Conservation (phyloP, 2,797 vertebrate genomes). For the Bovichtus diacanthus region DNA sequence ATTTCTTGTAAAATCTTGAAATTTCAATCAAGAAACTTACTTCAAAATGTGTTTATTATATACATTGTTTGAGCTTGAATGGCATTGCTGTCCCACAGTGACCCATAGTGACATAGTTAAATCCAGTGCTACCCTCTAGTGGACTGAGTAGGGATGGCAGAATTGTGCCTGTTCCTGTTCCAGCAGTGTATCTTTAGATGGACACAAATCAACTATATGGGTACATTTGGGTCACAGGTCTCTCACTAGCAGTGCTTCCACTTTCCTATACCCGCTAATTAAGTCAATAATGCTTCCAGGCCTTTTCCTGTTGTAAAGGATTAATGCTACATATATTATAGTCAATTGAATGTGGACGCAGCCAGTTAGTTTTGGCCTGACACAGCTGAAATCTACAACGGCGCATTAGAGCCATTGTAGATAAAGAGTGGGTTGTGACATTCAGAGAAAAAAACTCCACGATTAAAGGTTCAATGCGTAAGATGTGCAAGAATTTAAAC, state of each 20-base stretch:
- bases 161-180: not conserved
- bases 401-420: no score
- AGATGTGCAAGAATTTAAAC: no score
- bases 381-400: not conserved
- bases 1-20: not conserved
- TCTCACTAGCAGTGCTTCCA: not conserved
- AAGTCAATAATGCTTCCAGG: not conserved
- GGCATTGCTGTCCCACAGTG: not conserved
- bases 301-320: not conserved
- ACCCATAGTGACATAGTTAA: not conserved
- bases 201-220: not conserved
- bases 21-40: not conserved
- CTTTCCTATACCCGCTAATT: not conserved
- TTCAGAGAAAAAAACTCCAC: no score
- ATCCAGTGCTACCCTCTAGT: slow-evolving; percentile 51
- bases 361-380: slow-evolving; percentile 9
- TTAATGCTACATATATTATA: slow-evolving; percentile 1
- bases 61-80: slow-evolving; percentile 12
- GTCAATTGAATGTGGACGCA: not conserved
- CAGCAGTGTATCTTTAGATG: not conserved
- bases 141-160: slow-evolving; percentile 11
- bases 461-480: no score
- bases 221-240: not conserved
- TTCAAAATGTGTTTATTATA: not conserved
- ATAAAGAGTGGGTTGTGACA: no score